Base-by-base conservation (phyloP, 2,113 vertebrate genomes). In the Rallus limicola region DNA sequence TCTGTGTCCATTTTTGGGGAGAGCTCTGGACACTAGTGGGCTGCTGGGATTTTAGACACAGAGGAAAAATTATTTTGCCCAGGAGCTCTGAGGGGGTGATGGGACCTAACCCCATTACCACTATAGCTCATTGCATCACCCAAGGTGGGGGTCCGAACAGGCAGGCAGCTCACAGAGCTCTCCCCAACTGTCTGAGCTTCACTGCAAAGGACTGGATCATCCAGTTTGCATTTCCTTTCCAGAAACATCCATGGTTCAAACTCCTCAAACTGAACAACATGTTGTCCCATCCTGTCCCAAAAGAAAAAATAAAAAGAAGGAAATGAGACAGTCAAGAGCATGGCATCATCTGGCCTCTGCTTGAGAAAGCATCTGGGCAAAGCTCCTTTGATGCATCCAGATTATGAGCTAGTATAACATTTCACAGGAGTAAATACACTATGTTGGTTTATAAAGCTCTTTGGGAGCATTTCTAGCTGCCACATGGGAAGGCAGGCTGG, bases 101-200 rank as follows among this genome's bases (percentile, higher is more conserved):
- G n/a, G 2, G 6, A 67, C 2, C 13, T 76, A 28, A 31, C 2
- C 1, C 53, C 8, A 3, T 50, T 38, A 63, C 31, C 26, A 18
- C 55, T 19, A 2, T 19, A 12, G 56, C 42, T 63, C 26, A 5
- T 12, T 60, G 53, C 8, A 6, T 78, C 1, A 2, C 24, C 4
- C 2, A 1, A 28, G 58, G 59, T 10, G 20, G 11, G 48, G 11
- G 11, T n/a, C 2, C 7, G 68, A 42, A 19, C 0, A 2, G 23
- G 23, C 11, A 5, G 3, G 7, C 19, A 24, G 55, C 55, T 88
- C 2, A 0, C 42, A 53, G 50, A 52, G 19, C 3, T 16, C 34
- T 36, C 33, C 36, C 9, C 36, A 38, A 1, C 33, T 28, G 21
- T 6, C 33, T 38, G 12, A 53, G 50, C 19, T 65, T 56, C 24